phyloP scores from a whole-genome alignment of 2,888 invertebrate genomes.

The Xylophagus ater region DNA sequence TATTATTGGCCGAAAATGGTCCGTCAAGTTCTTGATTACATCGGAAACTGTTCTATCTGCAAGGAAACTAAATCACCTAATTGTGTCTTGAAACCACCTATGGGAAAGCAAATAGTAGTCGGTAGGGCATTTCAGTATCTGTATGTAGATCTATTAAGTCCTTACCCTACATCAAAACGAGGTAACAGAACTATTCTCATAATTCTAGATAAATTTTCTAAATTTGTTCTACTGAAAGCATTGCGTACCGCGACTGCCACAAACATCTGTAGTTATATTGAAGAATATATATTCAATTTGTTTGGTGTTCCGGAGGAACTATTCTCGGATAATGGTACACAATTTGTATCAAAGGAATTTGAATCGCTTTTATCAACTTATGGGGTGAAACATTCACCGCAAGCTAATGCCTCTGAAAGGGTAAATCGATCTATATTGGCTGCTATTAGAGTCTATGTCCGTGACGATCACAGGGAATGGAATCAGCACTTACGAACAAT shows the following conservation, averaged over 20 bases:
- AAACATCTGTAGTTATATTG: slow-evolving; percentile 6
- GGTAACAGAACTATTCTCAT: slow-evolving; percentile 9
- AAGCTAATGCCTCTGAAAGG: slow-evolving; percentile 26
- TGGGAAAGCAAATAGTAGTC: slow-evolving; percentile 7
- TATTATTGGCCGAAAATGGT: slow-evolving; percentile 16
- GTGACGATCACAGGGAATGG: slow-evolving; percentile 19
- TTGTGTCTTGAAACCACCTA: slow-evolving; percentile 7
- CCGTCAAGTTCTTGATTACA: slow-evolving; percentile 5
- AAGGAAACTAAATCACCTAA: slow-evolving; percentile 10
- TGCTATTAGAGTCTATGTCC: slow-evolving; percentile 22
- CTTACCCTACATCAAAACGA: slow-evolving; percentile 8
- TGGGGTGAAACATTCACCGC: slow-evolving; percentile 22
- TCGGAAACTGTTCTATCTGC: slow-evolving; percentile 10
- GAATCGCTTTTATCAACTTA: slow-evolving; percentile 14
- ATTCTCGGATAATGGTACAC: slow-evolving; percentile 23
- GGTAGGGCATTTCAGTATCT: slow-evolving; percentile 13
- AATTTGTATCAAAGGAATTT: slow-evolving; percentile 18
- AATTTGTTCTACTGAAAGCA: slow-evolving; percentile 10
- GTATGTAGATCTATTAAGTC: slow-evolving; percentile 12
- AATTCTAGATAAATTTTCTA: slow-evolving; percentile 10
- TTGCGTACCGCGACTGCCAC: slow-evolving; percentile 4
- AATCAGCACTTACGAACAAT: slow-evolving; percentile 22
- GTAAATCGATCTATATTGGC: slow-evolving; percentile 24
- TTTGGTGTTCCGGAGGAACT: slow-evolving; percentile 21
- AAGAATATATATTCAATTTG: slow-evolving; percentile 18